Percentiles rank a stretch among this genome's conserved stretches.
Conservation (phyloP, 2,797 vertebrate genomes). For the Pteronotus mesoamericanus region DNA sequence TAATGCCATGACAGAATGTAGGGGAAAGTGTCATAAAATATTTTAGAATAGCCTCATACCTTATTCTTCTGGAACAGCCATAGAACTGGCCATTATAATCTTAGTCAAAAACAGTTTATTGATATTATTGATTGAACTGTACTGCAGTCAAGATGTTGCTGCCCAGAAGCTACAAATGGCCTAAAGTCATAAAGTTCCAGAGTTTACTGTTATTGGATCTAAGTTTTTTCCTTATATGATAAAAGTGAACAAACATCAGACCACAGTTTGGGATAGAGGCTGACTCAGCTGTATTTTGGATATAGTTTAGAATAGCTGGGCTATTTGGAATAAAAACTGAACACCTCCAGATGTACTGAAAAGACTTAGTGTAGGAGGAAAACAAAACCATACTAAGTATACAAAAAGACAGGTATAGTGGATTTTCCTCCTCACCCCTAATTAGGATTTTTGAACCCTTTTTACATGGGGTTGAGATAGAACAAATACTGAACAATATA, state of each 20-base stretch:
- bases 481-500: not conserved
- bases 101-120: not conserved
- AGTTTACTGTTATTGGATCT: not conserved
- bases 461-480: not conserved
- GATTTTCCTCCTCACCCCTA: not conserved
- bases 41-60: constrained; percentile 27
- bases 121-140: not conserved
- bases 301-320: not conserved
- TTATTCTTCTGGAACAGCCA: not conserved
- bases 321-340: not conserved
- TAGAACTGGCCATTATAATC: not conserved
- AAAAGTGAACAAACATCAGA: not conserved
- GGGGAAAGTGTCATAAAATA: not conserved
- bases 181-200: not conserved
- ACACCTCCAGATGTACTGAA: not conserved
- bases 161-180: not conserved
- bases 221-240: not conserved
- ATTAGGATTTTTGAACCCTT: not conserved
- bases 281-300: not conserved
- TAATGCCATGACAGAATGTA: not conserved
- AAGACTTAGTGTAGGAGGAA: not conserved
- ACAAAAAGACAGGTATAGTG: not conserved
- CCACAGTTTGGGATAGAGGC: not conserved
- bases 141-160: not conserved
- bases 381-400: not conserved